phyloP scores from a whole-genome alignment of 2,113 vertebrate genomes.

The Arizona elegans region DNA sequence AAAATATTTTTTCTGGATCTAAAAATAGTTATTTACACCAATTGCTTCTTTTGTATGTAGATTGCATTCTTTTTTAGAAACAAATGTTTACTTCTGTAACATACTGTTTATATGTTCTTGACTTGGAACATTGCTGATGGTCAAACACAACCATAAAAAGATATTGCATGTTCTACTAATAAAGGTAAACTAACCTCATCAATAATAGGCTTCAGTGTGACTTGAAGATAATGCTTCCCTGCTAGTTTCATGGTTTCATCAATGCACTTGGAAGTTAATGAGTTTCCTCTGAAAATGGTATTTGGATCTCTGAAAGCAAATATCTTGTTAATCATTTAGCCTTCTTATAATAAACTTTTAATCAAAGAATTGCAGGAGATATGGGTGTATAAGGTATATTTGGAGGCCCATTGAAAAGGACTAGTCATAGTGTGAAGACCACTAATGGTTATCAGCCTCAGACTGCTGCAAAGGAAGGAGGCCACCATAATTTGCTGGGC shows the following conservation, averaged over 20 bases:
- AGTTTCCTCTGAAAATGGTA: slow-evolving; percentile 98
- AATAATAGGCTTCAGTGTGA: slow-evolving; percentile 92
- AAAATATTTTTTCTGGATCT: slow-evolving; percentile 12
- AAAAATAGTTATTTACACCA: slow-evolving; percentile 5
- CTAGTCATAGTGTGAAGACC: background rate
- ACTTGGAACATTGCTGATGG: background rate
- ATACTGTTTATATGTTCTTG: background rate
- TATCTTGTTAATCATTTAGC: slow-evolving; percentile 35
- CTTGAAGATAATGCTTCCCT: slow-evolving; percentile 96
- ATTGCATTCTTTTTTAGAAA: slow-evolving; percentile 18
- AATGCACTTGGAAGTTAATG: slow-evolving; percentile 95
- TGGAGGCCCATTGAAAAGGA: background rate
- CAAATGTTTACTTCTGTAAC: background rate
- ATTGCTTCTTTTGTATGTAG: slow-evolving; percentile 6
- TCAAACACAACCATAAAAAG: slow-evolving; percentile 25
- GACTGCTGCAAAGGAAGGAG: background rate
- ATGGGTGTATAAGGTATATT: background rate
- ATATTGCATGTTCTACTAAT: slow-evolving; percentile 26
- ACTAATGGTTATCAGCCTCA: background rate
- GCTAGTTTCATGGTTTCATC: slow-evolving; percentile 98
- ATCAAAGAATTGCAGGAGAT: slow-evolving; percentile 10
- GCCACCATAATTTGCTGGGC: background rate
- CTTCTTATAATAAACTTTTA: slow-evolving; percentile 29
- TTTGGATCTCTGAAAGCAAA: slow-evolving; percentile 88
- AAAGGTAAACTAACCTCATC: slow-evolving; percentile 83